phyloP scores from a whole-genome alignment of 1,140 invertebrate genomes.

The Euglossa dilemma region DNA sequence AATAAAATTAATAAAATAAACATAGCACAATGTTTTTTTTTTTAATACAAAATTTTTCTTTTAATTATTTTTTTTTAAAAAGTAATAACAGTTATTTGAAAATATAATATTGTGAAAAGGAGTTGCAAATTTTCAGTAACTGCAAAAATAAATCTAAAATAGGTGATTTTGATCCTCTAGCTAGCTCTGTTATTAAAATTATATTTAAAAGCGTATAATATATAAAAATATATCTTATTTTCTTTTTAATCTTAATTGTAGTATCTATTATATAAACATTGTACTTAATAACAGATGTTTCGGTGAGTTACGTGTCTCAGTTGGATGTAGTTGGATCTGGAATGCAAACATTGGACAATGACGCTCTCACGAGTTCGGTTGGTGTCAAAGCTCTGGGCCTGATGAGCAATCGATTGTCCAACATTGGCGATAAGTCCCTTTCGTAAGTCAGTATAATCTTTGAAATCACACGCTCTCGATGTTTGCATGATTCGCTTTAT shows the following conservation, averaged over 20 bases:
- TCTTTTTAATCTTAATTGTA: too few relatives aligned
- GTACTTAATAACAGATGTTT: constrained; percentile 78
- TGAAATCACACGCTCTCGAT: not conserved
- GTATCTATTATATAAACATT: not conserved
- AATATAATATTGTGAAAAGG: too few relatives aligned
- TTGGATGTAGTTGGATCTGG: constrained; percentile 83
- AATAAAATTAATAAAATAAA: too few relatives aligned
- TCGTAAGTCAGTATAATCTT: constrained; percentile 74
- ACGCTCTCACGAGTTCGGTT: constrained; percentile 80
- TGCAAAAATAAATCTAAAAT: not conserved
- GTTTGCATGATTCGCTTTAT: not conserved
- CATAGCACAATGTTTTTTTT: not conserved
- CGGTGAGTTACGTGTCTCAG: constrained; percentile 82
- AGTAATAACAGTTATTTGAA: too few relatives aligned
- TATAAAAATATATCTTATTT: too few relatives aligned
- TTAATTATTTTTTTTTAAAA: too few relatives aligned
- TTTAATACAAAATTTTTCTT: too few relatives aligned
- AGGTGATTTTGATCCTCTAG: too few relatives aligned
- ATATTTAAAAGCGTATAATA: too few relatives aligned
- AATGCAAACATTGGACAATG: constrained; percentile 82
- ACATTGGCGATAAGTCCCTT: constrained; percentile 81
- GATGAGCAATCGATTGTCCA: constrained; percentile 82
- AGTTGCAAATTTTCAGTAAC: too few relatives aligned
- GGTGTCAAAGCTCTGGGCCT: constrained; percentile 80
- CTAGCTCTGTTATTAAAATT: too few relatives aligned